Conservation (phyloP, 2,797 vertebrate genomes). For the Megaceryle alcyon region DNA sequence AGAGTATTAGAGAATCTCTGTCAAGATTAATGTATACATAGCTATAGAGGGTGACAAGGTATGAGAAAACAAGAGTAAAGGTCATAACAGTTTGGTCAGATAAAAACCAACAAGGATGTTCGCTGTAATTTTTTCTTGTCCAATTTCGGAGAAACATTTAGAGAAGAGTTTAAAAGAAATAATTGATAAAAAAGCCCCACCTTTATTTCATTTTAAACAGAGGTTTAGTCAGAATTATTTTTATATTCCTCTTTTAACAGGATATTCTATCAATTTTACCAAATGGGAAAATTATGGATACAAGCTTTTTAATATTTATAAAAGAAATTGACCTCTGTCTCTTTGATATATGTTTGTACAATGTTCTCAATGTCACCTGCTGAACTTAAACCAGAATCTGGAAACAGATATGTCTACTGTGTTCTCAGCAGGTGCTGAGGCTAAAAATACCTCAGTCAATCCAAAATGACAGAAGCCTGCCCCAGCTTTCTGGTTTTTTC, state of each 20-base stretch:
- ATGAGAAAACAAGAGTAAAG: neutral
- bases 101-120: neutral
- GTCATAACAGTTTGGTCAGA: neutral
- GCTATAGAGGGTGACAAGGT: neutral
- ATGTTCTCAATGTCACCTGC: neutral
- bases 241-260: neutral
- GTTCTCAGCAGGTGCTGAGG: neutral
- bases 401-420: neutral
- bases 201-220: neutral
- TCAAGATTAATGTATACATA: neutral
- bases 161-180: neutral
- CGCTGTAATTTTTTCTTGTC: neutral
- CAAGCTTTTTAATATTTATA: neutral
- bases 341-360: neutral
- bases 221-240: neutral
- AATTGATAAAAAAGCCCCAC: neutral
- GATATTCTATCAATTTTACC: neutral
- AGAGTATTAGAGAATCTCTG: neutral
- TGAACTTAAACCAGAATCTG: neutral
- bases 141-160: neutral
- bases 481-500: neutral
- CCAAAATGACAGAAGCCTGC: neutral
- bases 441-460: neutral
- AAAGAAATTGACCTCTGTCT: neutral
- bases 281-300: accelerated